Base-by-base conservation (phyloP, 2,888 invertebrate species). In the Carpatolechia fugitivella region DNA sequence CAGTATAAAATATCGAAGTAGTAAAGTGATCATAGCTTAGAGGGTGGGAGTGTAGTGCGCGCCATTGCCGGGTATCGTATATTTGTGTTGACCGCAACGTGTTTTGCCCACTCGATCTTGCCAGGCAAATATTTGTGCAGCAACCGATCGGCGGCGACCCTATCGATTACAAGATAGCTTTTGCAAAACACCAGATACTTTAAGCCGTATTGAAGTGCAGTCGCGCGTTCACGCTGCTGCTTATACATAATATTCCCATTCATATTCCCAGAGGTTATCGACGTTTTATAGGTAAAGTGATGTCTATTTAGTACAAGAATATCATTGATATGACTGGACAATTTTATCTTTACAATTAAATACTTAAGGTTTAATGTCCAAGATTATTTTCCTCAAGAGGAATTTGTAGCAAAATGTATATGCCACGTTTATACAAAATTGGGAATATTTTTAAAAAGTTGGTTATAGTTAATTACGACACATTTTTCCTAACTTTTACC, bases 81-180 rank as follows among this genome's bases (percentile, higher is more conserved):
- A 72, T 81, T 80, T 75, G 73, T 70, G 65, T 74, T 76, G 78
- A 82, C 80, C 80, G 71, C 79, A 80, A 74, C 66, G 64, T 64
- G 58, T 66, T 70, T 54, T 66, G 18, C 29, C 67, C 61, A 64
- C 72, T 76, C 74, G 62, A 74, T 80, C 76, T 77, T 70, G 74
- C 69, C 70, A 64, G 65, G 74, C 78, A 81, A 85, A 85, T 83
- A 85, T 86, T 85, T 82, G 80, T 66, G 61, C 66, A 76, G 80
- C 71, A 78, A 80, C 79, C 76, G 79, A 83, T 80, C 78, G 61
- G 66, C 78, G 61, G 66, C 69, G 74, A 71, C 79, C 76, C 76
- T 78, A 80, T 78, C 80, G 80, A 76, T 76, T 74, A 77, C 62
- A 80, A 72, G 80, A 84, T 82, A 83, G 76, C 72, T 68, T 73